These are phyloP conservation scores for Drosophila macrospina DNA, from an alignment of 2,888 invertebrate species.

Conservation along the genomic window DNA sequence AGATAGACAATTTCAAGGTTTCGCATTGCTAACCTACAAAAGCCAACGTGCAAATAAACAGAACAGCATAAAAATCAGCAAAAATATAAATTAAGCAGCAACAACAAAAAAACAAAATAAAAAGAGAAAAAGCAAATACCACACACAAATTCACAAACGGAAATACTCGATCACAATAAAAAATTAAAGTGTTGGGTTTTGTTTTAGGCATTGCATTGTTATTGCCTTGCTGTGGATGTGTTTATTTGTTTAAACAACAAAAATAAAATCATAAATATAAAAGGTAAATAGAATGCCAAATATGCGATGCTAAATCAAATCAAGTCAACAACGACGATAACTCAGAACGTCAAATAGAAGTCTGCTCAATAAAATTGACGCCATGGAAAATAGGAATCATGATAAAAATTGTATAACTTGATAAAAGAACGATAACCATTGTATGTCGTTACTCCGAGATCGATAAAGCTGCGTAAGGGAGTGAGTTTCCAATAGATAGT, in stretches of 20 bases:
- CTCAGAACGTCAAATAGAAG: slow-evolving; percentile 31
- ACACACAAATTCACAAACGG: slow-evolving; percentile 51
- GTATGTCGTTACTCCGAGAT: neutral
- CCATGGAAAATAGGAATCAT: neutral
- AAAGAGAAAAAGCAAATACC: slow-evolving; percentile 43
- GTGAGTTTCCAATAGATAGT: neutral
- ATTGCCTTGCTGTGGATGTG: slow-evolving; percentile 44
- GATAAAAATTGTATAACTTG: slow-evolving; percentile 7
- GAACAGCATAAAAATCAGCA: slow-evolving; percentile 54
- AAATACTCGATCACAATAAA: slow-evolving; percentile 50
- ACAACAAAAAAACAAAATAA: slow-evolving; percentile 39
- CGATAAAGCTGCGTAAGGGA: too few relatives aligned
- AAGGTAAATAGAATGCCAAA: slow-evolving; percentile 27
- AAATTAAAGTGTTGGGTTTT: slow-evolving; percentile 29
- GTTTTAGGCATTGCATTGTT: slow-evolving; percentile 50
- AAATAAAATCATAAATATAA: slow-evolving; percentile 23
- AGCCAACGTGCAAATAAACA: slow-evolving; percentile 60
- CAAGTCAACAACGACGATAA: slow-evolving; percentile 20
- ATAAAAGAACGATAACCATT: slow-evolving; percentile 5
- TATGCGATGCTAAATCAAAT: slow-evolving; percentile 25
- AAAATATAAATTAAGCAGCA: slow-evolving; percentile 21
- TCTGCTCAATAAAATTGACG: slow-evolving; percentile 5
- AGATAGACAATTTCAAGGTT: slow-evolving; percentile 61
- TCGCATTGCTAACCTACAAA: slow-evolving; percentile 75
- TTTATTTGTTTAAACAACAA: slow-evolving; percentile 47